Percentiles rank a stretch among this genome's conserved stretches.
These are phyloP conservation scores for Onychostoma macrolepis DNA, from an alignment of 2,113 vertebrate species.

Conservation along the genomic window DNA sequence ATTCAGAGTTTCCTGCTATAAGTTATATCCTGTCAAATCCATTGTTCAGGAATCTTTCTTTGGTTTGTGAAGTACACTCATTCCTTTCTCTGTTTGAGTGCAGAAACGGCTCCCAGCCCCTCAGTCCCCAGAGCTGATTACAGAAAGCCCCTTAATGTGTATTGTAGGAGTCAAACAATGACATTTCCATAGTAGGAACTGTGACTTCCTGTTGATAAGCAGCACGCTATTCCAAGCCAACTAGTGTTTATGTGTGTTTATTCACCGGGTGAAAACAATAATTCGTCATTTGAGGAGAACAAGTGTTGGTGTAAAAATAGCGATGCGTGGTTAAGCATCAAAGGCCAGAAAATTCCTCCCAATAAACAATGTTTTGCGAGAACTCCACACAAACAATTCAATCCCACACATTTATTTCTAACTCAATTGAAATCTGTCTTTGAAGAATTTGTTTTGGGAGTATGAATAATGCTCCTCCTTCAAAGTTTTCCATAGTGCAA, in stretches of 20 bases:
- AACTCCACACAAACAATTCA: constrained; percentile 27
- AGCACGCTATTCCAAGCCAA: constrained; percentile 65
- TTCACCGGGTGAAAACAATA: constrained; percentile 67
- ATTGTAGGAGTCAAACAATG: constrained; percentile 75
- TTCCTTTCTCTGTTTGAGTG: constrained; percentile 63
- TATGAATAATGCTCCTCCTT: neutral
- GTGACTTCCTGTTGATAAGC: constrained; percentile 82
- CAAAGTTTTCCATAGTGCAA: neutral
- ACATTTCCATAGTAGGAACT: constrained; percentile 82
- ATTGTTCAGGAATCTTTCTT: constrained; percentile 53
- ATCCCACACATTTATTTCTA: neutral
- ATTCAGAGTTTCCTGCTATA: constrained; percentile 33
- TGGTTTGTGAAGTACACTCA: constrained; percentile 33
- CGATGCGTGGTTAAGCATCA: constrained; percentile 70
- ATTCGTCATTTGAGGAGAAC: constrained; percentile 70
- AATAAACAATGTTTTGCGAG: constrained; percentile 60
- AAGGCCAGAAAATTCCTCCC: constrained; percentile 67
- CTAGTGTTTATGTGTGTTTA: constrained; percentile 75
- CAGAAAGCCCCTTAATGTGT: constrained; percentile 79
- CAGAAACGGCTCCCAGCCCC: constrained; percentile 61
- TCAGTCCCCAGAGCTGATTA: constrained; percentile 69
- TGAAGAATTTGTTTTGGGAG: constrained; percentile 15
- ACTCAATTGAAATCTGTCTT: constrained; percentile 2
- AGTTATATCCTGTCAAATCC: constrained; percentile 31
- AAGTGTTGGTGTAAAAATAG: constrained; percentile 78